phyloP scores from a whole-genome alignment of 2,113 vertebrate genomes.

The Isichthys henryi region DNA sequence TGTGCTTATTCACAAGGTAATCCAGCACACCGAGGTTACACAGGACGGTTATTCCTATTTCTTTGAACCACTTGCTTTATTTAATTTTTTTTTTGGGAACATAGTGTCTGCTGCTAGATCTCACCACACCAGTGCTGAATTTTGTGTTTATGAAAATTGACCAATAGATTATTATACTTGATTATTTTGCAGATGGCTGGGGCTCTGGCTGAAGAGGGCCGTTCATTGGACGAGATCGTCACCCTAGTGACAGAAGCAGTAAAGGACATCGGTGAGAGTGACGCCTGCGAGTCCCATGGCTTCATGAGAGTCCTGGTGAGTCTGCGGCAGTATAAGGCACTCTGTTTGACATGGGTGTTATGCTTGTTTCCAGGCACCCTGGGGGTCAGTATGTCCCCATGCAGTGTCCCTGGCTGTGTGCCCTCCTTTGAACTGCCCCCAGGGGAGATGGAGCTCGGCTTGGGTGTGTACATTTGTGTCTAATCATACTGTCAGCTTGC shows the following conservation, averaged over 20 bases:
- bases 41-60: background rate
- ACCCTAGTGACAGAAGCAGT: slow-evolving; percentile 47
- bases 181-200: slow-evolving; percentile 70
- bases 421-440: slow-evolving; percentile 76
- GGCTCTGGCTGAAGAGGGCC: slow-evolving; percentile 76
- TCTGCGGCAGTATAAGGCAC: background rate
- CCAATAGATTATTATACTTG: background rate
- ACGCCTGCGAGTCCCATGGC: background rate
- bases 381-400: slow-evolving; percentile 83
- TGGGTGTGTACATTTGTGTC: slow-evolving; percentile 64
- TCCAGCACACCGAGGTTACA: background rate
- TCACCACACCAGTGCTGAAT: background rate
- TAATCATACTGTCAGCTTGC: background rate
- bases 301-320: background rate
- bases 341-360: background rate
- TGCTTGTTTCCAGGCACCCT: slow-evolving; percentile 66
- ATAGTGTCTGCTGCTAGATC: background rate
- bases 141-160: background rate
- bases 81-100: background rate
- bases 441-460: slow-evolving; percentile 82
- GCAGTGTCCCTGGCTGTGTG: slow-evolving; percentile 79
- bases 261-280: slow-evolving; percentile 64
- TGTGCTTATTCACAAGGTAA: slow-evolving; percentile 84
- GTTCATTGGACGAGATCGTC: slow-evolving; percentile 68
- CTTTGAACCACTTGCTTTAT: background rate